Percentiles rank a stretch among this genome's conserved stretches.
phyloP scores from a whole-genome alignment of 2,113 vertebrate genomes.

The Neomonachus schauinslandi region DNA sequence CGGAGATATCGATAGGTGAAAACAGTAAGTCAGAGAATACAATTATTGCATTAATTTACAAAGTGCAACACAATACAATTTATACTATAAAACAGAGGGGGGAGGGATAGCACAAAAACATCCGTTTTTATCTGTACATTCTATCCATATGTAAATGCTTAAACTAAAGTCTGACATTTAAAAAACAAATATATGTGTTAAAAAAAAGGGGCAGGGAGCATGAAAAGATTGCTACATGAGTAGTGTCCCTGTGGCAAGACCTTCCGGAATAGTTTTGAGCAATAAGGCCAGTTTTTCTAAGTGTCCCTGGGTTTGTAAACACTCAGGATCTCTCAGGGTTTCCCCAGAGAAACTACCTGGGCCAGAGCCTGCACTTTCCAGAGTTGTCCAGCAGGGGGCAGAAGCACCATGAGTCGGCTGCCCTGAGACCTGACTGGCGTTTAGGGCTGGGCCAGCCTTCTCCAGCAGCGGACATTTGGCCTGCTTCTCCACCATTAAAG shows the following conservation, averaged over 20 bases:
- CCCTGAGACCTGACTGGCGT: slow-evolving; percentile 57
- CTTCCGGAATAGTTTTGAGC: slow-evolving; percentile 53
- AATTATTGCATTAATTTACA: neutral
- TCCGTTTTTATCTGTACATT: neutral
- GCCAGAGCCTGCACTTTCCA: neutral
- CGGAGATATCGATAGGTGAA: neutral
- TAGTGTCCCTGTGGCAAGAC: neutral
- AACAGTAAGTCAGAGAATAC: neutral
- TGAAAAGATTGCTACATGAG: neutral
- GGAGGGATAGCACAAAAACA: neutral
- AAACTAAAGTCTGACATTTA: slow-evolving; percentile 13
- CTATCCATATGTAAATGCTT: neutral
- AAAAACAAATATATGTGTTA: neutral
- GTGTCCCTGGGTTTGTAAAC: neutral
- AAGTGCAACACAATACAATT: neutral
- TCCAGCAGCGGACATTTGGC: neutral
- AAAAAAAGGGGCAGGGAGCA: neutral
- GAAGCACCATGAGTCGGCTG: neutral
- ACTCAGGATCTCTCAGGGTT: neutral
- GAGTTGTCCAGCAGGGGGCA: slow-evolving; percentile 56
- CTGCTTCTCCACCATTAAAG: slow-evolving; percentile 41
- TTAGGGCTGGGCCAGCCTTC: neutral
- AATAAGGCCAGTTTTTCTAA: slow-evolving; percentile 27
- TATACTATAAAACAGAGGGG: neutral
- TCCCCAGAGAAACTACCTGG: neutral